Evolutionary conservation across 2,797 vertebrate genomes (phyloP).

Genomic region (Urocyon cinereoargenteus): DNA sequence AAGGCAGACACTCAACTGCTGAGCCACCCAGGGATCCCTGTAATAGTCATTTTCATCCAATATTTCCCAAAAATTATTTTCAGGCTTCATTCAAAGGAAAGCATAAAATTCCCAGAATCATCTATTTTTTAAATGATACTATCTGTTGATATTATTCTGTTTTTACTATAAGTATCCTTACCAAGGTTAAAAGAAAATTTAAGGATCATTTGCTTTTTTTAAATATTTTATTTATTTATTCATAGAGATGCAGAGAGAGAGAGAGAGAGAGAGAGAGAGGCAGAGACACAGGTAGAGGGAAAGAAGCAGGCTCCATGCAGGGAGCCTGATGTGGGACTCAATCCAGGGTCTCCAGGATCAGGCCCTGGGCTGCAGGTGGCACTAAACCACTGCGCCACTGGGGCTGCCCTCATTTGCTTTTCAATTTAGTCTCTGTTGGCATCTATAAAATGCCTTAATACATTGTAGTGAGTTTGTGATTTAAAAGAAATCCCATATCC

Average conservation of each 20-base stretch:
- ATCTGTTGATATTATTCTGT: conserved; percentile 72
- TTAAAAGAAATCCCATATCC: conserved; percentile 76
- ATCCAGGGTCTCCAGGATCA: too few relatives aligned
- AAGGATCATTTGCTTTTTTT: conserved; percentile 69
- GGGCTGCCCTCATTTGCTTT: conserved; percentile 62
- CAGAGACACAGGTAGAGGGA: too few relatives aligned
- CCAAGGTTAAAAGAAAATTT: conserved; percentile 72
- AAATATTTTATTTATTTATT: too few relatives aligned
- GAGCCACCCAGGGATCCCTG: too few relatives aligned
- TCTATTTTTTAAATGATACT: conserved; percentile 76
- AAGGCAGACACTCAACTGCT: too few relatives aligned
- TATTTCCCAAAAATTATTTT: neutral
- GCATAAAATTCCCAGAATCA: conserved; percentile 75
- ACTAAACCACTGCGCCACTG: too few relatives aligned
- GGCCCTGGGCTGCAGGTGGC: too few relatives aligned
- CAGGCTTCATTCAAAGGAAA: neutral
- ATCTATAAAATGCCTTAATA: conserved; percentile 83
- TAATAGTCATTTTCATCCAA: neutral
- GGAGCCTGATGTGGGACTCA: too few relatives aligned
- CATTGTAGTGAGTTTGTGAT: conserved; percentile 68
- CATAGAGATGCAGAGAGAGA: too few relatives aligned
- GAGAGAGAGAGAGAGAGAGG: too few relatives aligned
- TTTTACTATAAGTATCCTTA: conserved; percentile 82
- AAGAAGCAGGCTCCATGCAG: too few relatives aligned
- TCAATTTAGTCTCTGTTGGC: conserved; percentile 73